These are phyloP conservation scores for Pungitius pungitius DNA, from an alignment of 2,113 vertebrate genomes.

Conservation along the genomic window DNA sequence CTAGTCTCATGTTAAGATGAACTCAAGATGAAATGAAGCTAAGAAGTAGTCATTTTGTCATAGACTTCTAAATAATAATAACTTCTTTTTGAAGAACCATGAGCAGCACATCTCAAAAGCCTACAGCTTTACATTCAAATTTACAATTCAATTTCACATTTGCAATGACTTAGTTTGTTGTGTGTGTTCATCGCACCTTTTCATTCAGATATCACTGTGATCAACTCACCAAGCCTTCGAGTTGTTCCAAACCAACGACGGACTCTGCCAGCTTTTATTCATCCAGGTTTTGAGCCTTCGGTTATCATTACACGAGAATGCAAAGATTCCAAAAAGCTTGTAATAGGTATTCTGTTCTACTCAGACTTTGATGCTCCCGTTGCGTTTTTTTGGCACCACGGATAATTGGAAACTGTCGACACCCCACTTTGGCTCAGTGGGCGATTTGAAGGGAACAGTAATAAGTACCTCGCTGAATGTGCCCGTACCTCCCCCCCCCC, in stretches of 20 bases:
- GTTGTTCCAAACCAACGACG: neutral
- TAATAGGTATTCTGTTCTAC: neutral
- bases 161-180: neutral
- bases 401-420: conserved; percentile 23
- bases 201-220: neutral
- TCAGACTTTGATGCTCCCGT: neutral
- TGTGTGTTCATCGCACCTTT: too few relatives aligned
- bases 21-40: neutral
- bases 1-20: neutral
- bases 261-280: neutral
- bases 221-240: neutral
- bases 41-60: neutral
- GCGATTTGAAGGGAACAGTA: conserved; percentile 33
- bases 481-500: neutral
- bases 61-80: neutral
- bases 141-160: too few relatives aligned
- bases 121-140: too few relatives aligned
- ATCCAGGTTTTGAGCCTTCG: neutral
- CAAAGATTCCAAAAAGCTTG: neutral
- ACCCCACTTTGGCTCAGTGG: conserved; percentile 25
- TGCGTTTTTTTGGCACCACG: neutral
- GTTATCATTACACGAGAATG: neutral
- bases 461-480: conserved; percentile 24
- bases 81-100: neutral
- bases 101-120: neutral